phyloP scores from a whole-genome alignment of 2,888 invertebrate species.

The Nebria salina region DNA sequence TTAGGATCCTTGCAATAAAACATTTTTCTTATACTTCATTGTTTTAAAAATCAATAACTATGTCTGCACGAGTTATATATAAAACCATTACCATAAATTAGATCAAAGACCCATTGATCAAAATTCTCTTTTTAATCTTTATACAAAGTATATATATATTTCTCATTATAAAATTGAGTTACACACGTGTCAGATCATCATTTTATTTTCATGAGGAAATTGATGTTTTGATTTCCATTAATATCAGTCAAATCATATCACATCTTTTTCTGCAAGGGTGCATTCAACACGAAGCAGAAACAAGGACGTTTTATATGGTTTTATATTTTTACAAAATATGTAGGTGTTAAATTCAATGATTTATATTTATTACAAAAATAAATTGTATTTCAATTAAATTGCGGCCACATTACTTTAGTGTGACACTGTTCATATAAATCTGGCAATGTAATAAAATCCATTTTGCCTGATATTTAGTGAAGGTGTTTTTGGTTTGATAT shows the following conservation, averaged over 20 bases:
- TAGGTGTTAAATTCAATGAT: too few species aligned
- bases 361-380: too few species aligned
- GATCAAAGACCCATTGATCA: too few species aligned
- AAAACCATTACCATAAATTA: too few species aligned
- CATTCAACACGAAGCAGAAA: neutral
- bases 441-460: constrained; percentile 18
- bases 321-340: neutral
- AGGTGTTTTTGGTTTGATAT: constrained; percentile 40
- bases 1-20: too few species aligned
- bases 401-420: neutral
- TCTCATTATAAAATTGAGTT: too few species aligned
- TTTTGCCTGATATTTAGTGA: constrained; percentile 31
- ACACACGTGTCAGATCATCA: constrained; percentile 7
- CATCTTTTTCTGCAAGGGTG: constrained; percentile 19
- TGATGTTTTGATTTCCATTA: constrained; percentile 24
- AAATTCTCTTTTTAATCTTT: too few species aligned
- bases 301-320: neutral
- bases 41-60: too few species aligned
- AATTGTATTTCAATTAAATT: too few species aligned
- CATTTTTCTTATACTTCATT: too few species aligned
- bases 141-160: too few species aligned
- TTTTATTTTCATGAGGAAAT: constrained; percentile 13
- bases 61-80: too few species aligned
- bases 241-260: constrained; percentile 14
- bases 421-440: neutral